Base-by-base conservation (phyloP, 2,113 vertebrate genomes). In the Cranoglanis bouderius region DNA sequence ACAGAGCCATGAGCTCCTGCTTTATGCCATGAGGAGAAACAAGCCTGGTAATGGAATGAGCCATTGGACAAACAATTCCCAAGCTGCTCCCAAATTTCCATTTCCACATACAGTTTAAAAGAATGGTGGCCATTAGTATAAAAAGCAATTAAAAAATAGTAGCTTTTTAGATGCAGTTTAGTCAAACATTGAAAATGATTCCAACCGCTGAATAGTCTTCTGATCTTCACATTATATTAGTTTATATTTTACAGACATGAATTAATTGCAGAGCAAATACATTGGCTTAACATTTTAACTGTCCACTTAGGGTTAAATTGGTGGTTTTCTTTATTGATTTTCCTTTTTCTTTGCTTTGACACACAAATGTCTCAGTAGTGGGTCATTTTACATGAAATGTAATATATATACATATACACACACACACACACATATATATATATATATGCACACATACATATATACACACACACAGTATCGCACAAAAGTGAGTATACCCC, bases 21-120 rank as follows among this genome's bases (percentile, higher is more conserved):
- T 85, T 38, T 18, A 49, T 63, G 85, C 82, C 59, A 88, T n/a
- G 1, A 74, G 70, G 57, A 85, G 72, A 88, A 78, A 72, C 43
- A 74, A 82, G 53, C 9, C 53, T 46, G 57, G 57, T 38, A 84
- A 59, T 87, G 51, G 65, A 89, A 72, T 61, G 70, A 65, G 78
- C n/a, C 53, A 24, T 59, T 46, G 38, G 77, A 49, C 78, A 89
- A 19, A 72, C 26, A 43, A 74, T 53, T 85, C 86, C 72, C 74
- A 83, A 85, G 77, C 53, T 72, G 32, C 75, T 70, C 65, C 55
- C 67, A 89, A 92, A 90, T 57, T 59, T 40, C 84, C 13, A 84
- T 90, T 89, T 88, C 85, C 85, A 92, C 89, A 91, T 90, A 85
- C 90, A 90, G 87, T 92, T 92, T 85, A 91, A 90, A 88, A 87